Conservation (phyloP, 2,797 vertebrate species). For the Amblyraja radiata region DNA sequence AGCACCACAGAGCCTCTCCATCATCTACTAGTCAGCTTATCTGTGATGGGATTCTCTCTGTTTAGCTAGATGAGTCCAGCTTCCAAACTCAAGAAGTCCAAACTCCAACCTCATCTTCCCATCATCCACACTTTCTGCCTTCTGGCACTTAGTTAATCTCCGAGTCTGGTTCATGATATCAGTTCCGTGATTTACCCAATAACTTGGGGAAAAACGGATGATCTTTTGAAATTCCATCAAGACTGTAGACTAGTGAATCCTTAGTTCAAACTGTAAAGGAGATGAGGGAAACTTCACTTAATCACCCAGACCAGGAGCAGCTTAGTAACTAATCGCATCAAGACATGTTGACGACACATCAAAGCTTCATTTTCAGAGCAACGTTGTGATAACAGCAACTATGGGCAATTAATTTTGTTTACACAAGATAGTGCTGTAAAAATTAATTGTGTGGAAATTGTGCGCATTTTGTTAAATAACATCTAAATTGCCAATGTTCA, state of each 20-base stretch:
- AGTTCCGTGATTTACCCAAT: background rate
- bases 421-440: slow-evolving; percentile 7
- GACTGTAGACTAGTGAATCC: background rate
- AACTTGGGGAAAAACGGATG: background rate
- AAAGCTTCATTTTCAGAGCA: background rate
- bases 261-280: background rate
- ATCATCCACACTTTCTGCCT: too few relatives aligned
- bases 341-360: background rate
- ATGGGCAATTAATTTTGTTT: slow-evolving; percentile 1
- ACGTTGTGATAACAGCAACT: background rate
- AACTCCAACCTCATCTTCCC: too few relatives aligned
- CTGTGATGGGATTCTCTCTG: too few relatives aligned
- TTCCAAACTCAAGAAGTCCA: too few relatives aligned
- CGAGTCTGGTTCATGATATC: too few relatives aligned
- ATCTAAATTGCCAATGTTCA: slow-evolving; percentile 24
- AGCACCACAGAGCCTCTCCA: too few relatives aligned
- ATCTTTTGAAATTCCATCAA: background rate
- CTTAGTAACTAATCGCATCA: background rate
- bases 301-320: background rate
- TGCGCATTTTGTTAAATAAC: slow-evolving; percentile 17
- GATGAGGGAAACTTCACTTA: background rate
- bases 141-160: too few relatives aligned
- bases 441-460: slow-evolving; percentile 27
- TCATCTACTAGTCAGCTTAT: too few relatives aligned
- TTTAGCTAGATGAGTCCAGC: too few relatives aligned